phyloP scores from a whole-genome alignment of 2,888 invertebrate genomes.

The Formica aserva region DNA sequence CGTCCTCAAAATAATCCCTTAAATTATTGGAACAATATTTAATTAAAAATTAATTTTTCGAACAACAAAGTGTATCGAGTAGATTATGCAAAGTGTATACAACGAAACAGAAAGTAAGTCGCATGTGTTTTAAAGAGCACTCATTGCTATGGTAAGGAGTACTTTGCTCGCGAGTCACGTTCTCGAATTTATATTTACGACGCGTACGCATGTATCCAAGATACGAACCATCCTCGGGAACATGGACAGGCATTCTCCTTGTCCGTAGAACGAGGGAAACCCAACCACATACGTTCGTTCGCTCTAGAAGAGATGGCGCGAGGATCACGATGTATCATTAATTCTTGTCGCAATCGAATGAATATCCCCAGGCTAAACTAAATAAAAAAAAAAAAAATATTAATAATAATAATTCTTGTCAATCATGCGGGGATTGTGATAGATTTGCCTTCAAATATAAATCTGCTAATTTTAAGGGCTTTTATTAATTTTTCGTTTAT shows the following conservation, averaged over 20 bases:
- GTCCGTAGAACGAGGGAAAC: slow-evolving; percentile 27
- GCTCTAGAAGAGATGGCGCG: slow-evolving; percentile 44
- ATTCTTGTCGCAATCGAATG: neutral
- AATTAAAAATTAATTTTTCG: neutral
- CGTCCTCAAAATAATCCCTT: neutral
- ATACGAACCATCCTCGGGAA: slow-evolving; percentile 15
- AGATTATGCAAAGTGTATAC: neutral
- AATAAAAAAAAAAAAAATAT: neutral
- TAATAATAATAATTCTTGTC: neutral
- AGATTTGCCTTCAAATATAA: neutral
- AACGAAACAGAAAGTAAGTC: neutral
- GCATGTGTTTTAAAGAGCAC: neutral
- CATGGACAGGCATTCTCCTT: slow-evolving; percentile 25
- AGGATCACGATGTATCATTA: slow-evolving; percentile 29
- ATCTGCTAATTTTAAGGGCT: neutral
- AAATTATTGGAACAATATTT: neutral
- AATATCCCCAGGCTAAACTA: neutral
- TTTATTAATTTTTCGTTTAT: neutral
- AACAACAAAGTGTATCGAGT: neutral
- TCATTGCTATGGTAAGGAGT: neutral
- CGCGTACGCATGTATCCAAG: slow-evolving; percentile 1
- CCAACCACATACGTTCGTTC: slow-evolving; percentile 9
- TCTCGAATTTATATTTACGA: slow-evolving; percentile 31
- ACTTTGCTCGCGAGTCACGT: neutral
- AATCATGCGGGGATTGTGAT: neutral